A percentile compares a stretch with the other conserved stretches of the same genome.
These are phyloP conservation scores for Liposcelis brunnea DNA, from an alignment of 2,888 invertebrate genomes.

Conservation along the genomic window DNA sequence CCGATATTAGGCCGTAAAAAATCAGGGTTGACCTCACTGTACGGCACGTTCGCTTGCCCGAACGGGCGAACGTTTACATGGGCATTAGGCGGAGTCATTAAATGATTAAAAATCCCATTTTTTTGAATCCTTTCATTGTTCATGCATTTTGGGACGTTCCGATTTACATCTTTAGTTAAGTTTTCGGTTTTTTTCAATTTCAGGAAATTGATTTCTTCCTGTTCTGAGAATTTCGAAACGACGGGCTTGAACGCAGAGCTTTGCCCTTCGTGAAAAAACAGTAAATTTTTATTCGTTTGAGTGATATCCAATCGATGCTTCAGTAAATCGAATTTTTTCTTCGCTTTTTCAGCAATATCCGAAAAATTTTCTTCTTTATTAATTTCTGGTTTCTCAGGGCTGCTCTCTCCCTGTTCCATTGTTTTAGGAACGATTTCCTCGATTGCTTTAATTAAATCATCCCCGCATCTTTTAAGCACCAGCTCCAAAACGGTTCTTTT, in stretches of 20 bases:
- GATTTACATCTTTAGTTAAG: no score
- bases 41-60: no score
- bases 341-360: no score
- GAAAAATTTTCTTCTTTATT: not conserved
- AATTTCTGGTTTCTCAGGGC: not conserved
- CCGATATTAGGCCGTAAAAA: not conserved
- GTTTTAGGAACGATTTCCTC: slow-evolving; percentile 48
- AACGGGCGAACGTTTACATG: no score
- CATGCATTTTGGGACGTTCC: no score
- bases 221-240: not conserved
- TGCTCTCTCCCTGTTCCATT: not conserved
- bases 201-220: no score
- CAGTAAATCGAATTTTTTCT: not conserved
- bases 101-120: no score
- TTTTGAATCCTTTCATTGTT: no score
- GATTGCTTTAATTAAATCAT: slow-evolving; percentile 77
- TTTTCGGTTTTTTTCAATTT: no score
- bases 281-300: not conserved
- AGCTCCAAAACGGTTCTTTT: slow-evolving; percentile 75
- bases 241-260: slow-evolving; percentile 5
- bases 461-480: slow-evolving; percentile 81
- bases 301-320: not conserved
- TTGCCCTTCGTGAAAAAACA: no score
- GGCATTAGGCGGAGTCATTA: not conserved
- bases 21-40: not conserved